Evolutionary conservation across 1,140 invertebrate species (phyloP), one percentile per base, ranked within the genome.

Genomic region (Panagrolaimus sp.): DNA sequence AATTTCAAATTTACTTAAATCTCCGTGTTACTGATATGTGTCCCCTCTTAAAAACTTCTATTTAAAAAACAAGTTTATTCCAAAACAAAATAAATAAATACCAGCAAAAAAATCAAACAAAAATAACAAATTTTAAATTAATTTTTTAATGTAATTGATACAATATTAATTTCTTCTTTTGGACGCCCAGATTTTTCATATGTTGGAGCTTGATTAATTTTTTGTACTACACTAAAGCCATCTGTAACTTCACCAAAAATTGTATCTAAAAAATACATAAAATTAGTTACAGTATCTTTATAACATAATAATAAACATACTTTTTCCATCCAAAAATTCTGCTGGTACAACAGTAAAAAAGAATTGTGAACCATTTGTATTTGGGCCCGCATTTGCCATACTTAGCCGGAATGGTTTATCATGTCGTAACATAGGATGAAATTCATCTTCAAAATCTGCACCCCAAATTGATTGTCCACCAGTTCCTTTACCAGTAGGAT

Each of bases 391-490:
- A 86, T 99, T 99, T 0, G 96, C 96, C 96, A 98, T 98, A 78
- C 92, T 94, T 1, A 98, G 84, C 0, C 93, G 97, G 82, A 96
- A 82, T 3, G 96, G 96, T 68, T 92, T 87, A 85, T 98, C 95
- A 83, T 98, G 95, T 75, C 90, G 11, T 51, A 99, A 85, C 72
- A 89, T 88, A 0, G 91, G 87, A 79, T 89, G 89, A 84, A 98
- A 96, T 86, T 99, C 96, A 86, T 99, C 96, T 80, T 96, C 93
- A 85, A 99, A 99, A 84, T 99, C 95, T 3, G 91, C 90, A 45
- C 94, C 94, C 95, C 95, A 99, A 77, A 98, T 97, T 68, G 92
- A 95, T 84, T 98, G 91, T 0, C 96, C 96, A 0, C 96, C 96
- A 0, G 93, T 97, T 23, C 96, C 96, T 67, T 80, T 83, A 87